Conservation (phyloP, 2,113 vertebrate genomes). For the Gnathonemus longibarbis region DNA sequence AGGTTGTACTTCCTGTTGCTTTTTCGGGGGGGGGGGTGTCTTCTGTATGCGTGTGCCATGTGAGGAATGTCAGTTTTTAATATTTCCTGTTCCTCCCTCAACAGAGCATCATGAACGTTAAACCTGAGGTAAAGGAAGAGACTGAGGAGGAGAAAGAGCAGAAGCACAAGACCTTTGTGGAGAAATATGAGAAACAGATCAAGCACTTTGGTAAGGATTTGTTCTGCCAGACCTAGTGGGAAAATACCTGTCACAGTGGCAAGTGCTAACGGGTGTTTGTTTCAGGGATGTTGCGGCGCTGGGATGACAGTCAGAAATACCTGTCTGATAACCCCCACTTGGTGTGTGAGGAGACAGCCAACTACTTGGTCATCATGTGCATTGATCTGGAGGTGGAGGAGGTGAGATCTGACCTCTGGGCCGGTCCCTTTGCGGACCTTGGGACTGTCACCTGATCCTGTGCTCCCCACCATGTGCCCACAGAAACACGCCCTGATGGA, state of each 20-base stretch:
- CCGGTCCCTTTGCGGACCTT: not conserved
- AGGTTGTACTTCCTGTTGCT: constrained; percentile 52
- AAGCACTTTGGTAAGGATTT: constrained; percentile 74
- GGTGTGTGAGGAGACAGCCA: constrained; percentile 89
- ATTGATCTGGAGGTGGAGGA: constrained; percentile 93
- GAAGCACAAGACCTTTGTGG: constrained; percentile 81
- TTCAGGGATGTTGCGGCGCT: constrained; percentile 85
- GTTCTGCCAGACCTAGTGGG: not conserved
- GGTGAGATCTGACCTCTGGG: constrained; percentile 47
- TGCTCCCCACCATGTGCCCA: not conserved
- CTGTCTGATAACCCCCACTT: constrained; percentile 80
- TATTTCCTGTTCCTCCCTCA: not conserved
- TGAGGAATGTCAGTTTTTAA: not conserved
- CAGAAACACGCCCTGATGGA: constrained; percentile 89
- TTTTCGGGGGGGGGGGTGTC: not conserved
- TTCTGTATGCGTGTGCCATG: not conserved
- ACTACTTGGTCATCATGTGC: constrained; percentile 94
- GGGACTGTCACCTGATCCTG: not conserved
- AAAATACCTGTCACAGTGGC: too few relatives aligned
- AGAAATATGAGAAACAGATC: constrained; percentile 71
- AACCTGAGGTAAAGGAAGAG: constrained; percentile 63
- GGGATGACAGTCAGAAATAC: constrained; percentile 93
- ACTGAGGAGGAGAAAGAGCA: constrained; percentile 80
- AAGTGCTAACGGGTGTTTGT: not conserved
- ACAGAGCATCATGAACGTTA: constrained; percentile 76